Evolutionary conservation across 2,113 vertebrate genomes (phyloP).

Genomic region (Lutjanus erythropterus): DNA sequence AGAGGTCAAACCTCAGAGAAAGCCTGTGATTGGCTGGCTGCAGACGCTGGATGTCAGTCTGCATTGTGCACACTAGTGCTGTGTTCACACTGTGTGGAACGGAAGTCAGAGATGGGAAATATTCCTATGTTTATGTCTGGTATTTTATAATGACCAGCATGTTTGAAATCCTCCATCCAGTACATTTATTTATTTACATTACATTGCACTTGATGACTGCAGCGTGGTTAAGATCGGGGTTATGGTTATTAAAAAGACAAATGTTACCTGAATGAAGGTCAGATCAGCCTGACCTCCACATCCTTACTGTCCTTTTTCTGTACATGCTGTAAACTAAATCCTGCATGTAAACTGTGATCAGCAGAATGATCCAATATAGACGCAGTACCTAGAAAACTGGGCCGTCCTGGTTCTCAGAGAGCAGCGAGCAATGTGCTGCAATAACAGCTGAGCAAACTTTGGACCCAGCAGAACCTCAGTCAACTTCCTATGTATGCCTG

Average conservation of each 20-base stretch:
- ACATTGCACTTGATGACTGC: too few relatives aligned
- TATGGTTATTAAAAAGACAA: too few relatives aligned
- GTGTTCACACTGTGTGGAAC: neutral
- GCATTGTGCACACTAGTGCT: neutral
- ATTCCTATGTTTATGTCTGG: neutral
- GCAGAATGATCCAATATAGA: neutral
- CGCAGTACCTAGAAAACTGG: neutral
- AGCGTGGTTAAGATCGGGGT: neutral
- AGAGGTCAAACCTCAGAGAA: neutral
- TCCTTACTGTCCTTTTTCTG: neutral
- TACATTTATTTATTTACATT: too few relatives aligned
- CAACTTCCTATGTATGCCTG: too few relatives aligned
- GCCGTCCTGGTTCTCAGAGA: neutral
- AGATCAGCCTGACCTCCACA: neutral
- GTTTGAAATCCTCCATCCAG: too few relatives aligned
- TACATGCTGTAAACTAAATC: neutral
- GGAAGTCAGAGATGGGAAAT: neutral
- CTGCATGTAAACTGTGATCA: neutral
- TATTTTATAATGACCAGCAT: neutral
- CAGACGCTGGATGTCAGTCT: neutral
- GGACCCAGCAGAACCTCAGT: too few relatives aligned
- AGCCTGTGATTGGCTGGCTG: constrained; percentile 19
- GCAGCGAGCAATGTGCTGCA: too few relatives aligned
- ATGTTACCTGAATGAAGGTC: neutral
- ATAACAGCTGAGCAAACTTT: too few relatives aligned